These are phyloP conservation scores for Willowsia nigromaculata DNA, from an alignment of 2,888 invertebrate genomes.

Conservation along the genomic window DNA sequence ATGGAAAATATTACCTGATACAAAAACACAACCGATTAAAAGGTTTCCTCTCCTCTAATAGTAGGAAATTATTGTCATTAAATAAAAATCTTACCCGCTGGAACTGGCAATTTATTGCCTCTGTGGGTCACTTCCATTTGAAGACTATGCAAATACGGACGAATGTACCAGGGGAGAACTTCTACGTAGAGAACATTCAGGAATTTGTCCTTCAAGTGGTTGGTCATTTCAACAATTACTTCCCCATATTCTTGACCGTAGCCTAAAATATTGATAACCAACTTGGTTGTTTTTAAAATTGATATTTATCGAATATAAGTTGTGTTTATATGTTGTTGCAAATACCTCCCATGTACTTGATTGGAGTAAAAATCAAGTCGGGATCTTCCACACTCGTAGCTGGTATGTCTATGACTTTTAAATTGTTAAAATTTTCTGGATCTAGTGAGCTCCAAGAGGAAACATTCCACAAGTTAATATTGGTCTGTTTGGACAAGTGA, in stretches of 20 bases:
- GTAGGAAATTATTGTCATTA: not conserved
- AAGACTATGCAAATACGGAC: conserved; percentile 90
- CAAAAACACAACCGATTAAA: not conserved
- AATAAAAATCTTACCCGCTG: conserved; percentile 52
- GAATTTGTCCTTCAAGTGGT: conserved; percentile 78
- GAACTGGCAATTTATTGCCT: conserved; percentile 47
- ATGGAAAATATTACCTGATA: conserved; percentile 74
- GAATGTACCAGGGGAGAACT: conserved; percentile 92
- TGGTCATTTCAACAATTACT: conserved; percentile 83
- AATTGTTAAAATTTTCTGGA: conserved; percentile 67
- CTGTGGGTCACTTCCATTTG: conserved; percentile 69
- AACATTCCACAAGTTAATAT: conserved; percentile 84
- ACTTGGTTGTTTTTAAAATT: no score
- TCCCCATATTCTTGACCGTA: conserved; percentile 96
- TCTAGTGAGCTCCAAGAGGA: conserved; percentile 69
- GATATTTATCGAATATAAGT: no score
- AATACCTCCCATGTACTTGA: conserved; percentile 85
- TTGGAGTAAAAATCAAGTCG: conserved; percentile 75
- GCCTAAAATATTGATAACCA: no score
- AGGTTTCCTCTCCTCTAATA: not conserved
- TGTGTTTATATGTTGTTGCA: not conserved
- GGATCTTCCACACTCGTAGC: not conserved
- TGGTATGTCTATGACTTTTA: conserved; percentile 73
- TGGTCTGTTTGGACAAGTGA: conserved; percentile 88
- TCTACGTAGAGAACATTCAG: conserved; percentile 91